Evolutionary conservation across 2,113 vertebrate species (phyloP).

Genomic region (Tachuris rubrigastra): DNA sequence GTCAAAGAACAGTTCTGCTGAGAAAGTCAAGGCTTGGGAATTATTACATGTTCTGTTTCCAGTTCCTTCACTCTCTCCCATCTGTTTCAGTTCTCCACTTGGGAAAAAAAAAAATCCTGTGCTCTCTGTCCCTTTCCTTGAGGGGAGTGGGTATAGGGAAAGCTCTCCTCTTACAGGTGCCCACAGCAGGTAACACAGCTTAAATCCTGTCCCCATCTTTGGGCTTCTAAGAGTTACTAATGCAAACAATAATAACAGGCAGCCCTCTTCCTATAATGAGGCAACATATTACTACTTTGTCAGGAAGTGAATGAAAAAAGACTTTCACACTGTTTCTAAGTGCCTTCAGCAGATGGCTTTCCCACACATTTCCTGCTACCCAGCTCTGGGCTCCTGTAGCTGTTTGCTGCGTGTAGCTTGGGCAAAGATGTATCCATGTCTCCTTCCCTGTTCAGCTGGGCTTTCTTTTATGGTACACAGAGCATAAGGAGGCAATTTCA

Average conservation of each 20-base stretch:
- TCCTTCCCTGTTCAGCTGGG: neutral
- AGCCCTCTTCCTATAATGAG: neutral
- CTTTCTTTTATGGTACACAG: neutral
- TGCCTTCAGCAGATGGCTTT: conserved; percentile 61
- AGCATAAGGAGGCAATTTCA: neutral
- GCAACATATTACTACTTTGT: conserved; percentile 52
- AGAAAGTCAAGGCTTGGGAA: neutral
- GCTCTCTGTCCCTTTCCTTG: neutral
- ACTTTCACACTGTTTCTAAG: conserved; percentile 26
- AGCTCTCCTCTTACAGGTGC: neutral
- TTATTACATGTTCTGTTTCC: conserved; percentile 25
- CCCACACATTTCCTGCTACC: conserved; percentile 63
- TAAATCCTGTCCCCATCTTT: neutral
- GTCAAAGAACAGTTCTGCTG: neutral
- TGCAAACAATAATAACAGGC: neutral
- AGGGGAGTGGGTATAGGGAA: neutral
- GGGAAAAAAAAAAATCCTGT: neutral
- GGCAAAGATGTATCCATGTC: neutral
- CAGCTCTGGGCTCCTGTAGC: conserved; percentile 31
- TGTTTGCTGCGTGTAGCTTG: neutral
- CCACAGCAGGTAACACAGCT: neutral
- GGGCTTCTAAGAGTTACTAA: neutral
- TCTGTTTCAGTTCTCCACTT: conserved; percentile 18
- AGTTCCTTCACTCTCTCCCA: conserved; percentile 37
- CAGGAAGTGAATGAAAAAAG: conserved; percentile 61